phyloP scores from a whole-genome alignment of 2,113 vertebrate genomes.

The Tachysurus fulvidraco region DNA sequence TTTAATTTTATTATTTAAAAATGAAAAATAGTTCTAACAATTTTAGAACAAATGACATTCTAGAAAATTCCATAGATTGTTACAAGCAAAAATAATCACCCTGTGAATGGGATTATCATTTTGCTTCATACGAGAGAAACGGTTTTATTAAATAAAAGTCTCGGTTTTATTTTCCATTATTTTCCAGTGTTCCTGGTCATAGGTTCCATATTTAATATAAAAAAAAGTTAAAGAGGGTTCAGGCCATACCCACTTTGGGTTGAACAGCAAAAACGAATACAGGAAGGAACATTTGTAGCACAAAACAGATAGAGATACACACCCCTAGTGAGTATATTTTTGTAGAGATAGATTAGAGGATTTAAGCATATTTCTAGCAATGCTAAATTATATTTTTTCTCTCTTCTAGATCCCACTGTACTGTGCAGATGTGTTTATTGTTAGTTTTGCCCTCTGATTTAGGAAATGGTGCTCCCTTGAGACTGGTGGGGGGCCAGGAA shows the following conservation, averaged over 20 bases:
- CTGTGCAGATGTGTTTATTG: conserved; percentile 10
- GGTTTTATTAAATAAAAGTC: not conserved
- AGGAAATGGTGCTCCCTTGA: conserved; percentile 76
- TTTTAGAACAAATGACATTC: not conserved
- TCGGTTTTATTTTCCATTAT: not conserved
- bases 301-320: not conserved
- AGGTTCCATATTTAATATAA: not conserved
- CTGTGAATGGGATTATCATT: not conserved
- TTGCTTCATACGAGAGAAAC: not conserved
- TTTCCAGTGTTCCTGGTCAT: not conserved
- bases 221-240: not conserved
- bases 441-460: conserved; percentile 37
- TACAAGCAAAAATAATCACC: not conserved
- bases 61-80: not conserved
- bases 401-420: not conserved
- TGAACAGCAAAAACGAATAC: not conserved
- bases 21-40: not conserved
- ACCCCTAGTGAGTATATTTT: not conserved
- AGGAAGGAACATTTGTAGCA: not conserved
- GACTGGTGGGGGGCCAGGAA: conserved; percentile 80
- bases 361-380: conserved; percentile 51
- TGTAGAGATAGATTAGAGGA: not conserved
- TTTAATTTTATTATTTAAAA: too few relatives aligned
- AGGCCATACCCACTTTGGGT: not conserved
- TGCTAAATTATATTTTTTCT: not conserved